phyloP scores from a whole-genome alignment of 2,797 vertebrate genomes.

The Sebastes nivosus region DNA sequence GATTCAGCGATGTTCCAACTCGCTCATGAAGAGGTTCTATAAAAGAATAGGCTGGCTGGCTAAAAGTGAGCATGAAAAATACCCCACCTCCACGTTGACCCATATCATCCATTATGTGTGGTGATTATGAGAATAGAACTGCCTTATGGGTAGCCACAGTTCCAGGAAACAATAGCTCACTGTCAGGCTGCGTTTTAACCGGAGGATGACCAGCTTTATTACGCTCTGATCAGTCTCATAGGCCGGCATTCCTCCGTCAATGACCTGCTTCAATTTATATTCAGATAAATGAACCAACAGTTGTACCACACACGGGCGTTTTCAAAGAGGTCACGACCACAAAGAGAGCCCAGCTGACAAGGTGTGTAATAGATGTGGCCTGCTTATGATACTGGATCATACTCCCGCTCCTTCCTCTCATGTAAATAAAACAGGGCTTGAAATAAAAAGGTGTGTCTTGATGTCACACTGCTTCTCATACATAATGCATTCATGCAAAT shows the following conservation, averaged over 20 bases:
- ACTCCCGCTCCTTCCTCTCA: constrained; percentile 22
- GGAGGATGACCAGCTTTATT: constrained; percentile 74
- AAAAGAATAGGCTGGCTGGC: constrained; percentile 84
- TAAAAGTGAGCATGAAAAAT: constrained; percentile 88
- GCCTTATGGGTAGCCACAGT: constrained; percentile 80
- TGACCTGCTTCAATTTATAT: constrained; percentile 66
- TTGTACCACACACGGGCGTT: constrained; percentile 44
- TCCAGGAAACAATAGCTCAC: constrained; percentile 81
- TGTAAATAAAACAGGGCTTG: constrained; percentile 52
- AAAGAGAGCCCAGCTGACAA: constrained; percentile 54
- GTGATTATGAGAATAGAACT: constrained; percentile 85
- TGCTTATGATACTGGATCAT: constrained; percentile 61
- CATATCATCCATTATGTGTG: constrained; percentile 87
- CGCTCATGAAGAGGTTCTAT: constrained; percentile 72
- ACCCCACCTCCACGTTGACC: constrained; percentile 84
- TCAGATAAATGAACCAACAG: constrained; percentile 72
- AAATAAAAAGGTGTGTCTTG: constrained; percentile 67
- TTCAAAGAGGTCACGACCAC: constrained; percentile 62
- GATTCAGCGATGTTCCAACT: constrained; percentile 70
- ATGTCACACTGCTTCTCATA: constrained; percentile 67
- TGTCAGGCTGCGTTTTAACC: constrained; percentile 77
- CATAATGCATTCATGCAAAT: constrained; percentile 79
- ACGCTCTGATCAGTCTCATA: constrained; percentile 63
- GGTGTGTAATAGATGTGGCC: constrained; percentile 56
- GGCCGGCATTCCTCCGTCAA: constrained; percentile 50